phyloP scores from a whole-genome alignment of 2,888 invertebrate genomes.

The Hydrotaea cyrtoneurina region DNA sequence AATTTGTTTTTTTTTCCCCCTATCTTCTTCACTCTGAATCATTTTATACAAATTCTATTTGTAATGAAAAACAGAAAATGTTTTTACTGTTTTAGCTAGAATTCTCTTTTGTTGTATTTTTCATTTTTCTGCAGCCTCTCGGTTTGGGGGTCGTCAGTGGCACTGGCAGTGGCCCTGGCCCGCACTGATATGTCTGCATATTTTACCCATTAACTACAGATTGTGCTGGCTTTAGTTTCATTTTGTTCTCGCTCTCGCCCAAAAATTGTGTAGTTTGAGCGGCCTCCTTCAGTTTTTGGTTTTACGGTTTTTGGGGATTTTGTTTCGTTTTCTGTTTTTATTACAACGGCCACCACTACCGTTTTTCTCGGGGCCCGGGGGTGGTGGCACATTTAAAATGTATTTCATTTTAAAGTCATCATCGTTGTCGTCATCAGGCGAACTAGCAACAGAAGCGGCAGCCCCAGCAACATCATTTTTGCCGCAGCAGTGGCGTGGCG shows the following conservation, averaged over 20 bases:
- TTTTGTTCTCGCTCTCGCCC: not conserved
- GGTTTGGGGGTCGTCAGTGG: not conserved
- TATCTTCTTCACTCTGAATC: not conserved
- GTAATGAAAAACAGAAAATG: not conserved
- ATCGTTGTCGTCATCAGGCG: not conserved
- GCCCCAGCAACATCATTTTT: not conserved
- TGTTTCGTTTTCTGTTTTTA: conserved; percentile 21
- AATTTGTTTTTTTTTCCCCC: not conserved
- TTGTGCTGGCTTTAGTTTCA: not conserved
- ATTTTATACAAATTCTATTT: not conserved
- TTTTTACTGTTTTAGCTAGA: not conserved
- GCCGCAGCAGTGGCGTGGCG: not conserved
- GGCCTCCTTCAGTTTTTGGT: not conserved
- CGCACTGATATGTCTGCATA: conserved; percentile 1
- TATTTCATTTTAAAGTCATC: conserved; percentile 54
- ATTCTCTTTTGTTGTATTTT: not conserved
- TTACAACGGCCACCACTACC: conserved; percentile 11
- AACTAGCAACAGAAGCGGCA: not conserved
- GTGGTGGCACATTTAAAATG: conserved; percentile 33
- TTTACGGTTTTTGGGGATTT: not conserved
- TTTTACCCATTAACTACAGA: conserved; percentile 29
- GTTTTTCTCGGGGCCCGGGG: no score
- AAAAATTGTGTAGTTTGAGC: not conserved
- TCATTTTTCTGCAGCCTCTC: not conserved
- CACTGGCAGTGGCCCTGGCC: not conserved